Percentiles rank a stretch among this genome's conserved stretches.
Conservation (phyloP, 2,113 vertebrate genomes). For the Atherinomorus stipes region DNA sequence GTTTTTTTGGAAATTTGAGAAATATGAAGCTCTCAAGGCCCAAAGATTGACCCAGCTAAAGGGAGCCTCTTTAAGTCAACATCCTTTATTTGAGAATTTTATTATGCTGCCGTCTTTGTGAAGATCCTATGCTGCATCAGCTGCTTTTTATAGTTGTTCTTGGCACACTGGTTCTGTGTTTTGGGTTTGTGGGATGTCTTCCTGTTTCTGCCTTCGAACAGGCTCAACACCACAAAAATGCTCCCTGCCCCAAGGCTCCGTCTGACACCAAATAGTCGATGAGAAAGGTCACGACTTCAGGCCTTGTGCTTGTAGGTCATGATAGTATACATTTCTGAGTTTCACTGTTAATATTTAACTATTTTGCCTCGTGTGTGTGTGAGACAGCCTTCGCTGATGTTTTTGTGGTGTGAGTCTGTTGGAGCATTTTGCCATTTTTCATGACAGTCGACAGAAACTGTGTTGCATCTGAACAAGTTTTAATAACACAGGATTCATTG, state of each 20-base stretch:
- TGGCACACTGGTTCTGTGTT: constrained; percentile 48
- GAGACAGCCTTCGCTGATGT: neutral
- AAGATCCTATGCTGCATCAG: constrained; percentile 27
- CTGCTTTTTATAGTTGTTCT: constrained; percentile 37
- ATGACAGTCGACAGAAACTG: neutral
- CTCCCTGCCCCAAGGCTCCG: neutral
- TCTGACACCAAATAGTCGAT: constrained; percentile 10
- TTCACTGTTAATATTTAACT: neutral
- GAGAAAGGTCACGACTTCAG: constrained; percentile 2
- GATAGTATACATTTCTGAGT: neutral
- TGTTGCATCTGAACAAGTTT: constrained; percentile 11
- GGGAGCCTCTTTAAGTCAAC: constrained; percentile 21
- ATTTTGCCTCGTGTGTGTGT: constrained; percentile 25
- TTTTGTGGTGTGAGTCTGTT: constrained; percentile 64
- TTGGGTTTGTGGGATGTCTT: constrained; percentile 39
- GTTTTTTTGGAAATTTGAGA: constrained; percentile 42
- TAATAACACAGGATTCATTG: constrained; percentile 46
- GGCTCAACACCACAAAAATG: constrained; percentile 63
- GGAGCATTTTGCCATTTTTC: constrained; percentile 1
- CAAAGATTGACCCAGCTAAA: constrained; percentile 32
- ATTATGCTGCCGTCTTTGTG: neutral
- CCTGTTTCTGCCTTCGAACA: constrained; percentile 39
- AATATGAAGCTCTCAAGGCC: constrained; percentile 18
- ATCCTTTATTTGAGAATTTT: constrained; percentile 14
- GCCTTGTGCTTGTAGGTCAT: neutral